Base-by-base conservation (phyloP, 2,113 vertebrate species). In the Heterocephalus glaber region DNA sequence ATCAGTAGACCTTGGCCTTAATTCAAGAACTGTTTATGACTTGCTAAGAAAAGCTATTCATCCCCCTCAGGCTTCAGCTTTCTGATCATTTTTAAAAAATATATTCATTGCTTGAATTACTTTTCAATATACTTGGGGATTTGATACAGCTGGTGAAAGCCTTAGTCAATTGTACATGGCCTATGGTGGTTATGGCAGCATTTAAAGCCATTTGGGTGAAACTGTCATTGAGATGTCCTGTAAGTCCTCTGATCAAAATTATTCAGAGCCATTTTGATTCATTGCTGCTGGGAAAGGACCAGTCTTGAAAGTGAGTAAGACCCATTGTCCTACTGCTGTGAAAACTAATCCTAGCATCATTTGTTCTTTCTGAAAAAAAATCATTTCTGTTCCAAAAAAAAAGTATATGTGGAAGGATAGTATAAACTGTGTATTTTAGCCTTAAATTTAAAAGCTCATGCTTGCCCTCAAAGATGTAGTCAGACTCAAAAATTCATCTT, bases 331-430 rank as follows among this genome's bases (percentile, higher is more conserved):
- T 70, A 68, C 16, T 54, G 52, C 82, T 65, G 13, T 54, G 79
- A 35, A 44, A 61, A 89, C 49, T 86, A 95, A 86, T 85, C 66
- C 61, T 91, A n/a, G 47, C 35, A n/a, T 24, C 70, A 12, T 83
- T 92, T 86, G 33, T 60, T 95, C 26, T 92, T 93, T 77, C 72
- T 86, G 54, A 68, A 74, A 74, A 85, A 65, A 83, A 85, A 88
- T 83, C 47, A 66, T 58, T 93, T 80, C 38, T 88, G 3, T 66
- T 74, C 11, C 26, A 86, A 28, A 93, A 30, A n/a, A 86, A 81
- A 24, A n/a, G 19, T 63, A 17, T 28, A 35, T 14, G 19, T 92
- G 66, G 41, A 86, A 91, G 10, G 68, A 65, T 2, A 80, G 7
- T 24, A 60, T 54, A 88, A 70, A 85, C 1, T 89, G 33, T 26